Percentiles rank a stretch among this genome's conserved stretches.
Evolutionary conservation across 2,888 invertebrate genomes (phyloP).

Genomic region (Archips xylosteana): DNA sequence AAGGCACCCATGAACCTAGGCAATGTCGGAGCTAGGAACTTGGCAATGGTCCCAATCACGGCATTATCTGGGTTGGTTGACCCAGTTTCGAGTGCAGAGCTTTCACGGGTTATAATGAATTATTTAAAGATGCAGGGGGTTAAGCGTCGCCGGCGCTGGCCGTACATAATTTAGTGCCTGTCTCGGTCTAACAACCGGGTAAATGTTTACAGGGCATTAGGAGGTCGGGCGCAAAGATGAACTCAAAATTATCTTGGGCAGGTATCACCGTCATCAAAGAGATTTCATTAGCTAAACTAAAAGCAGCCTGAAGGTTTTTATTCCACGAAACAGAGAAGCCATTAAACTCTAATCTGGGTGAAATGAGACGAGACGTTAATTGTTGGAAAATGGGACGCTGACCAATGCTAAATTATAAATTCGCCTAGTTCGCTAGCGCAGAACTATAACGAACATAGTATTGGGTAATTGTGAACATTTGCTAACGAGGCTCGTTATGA

Average conservation of each 20-base stretch:
- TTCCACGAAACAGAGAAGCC: neutral
- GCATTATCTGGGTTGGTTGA: conserved; percentile 41
- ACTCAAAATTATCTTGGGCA: neutral
- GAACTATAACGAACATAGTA: conserved; percentile 12
- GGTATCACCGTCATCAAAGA: neutral
- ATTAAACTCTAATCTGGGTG: neutral
- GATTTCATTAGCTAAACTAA: conserved; percentile 3
- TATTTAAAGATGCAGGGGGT: conserved; percentile 32
- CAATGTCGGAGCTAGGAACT: conserved; percentile 51
- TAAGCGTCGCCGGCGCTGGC: conserved; percentile 22
- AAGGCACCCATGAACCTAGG: conserved; percentile 50
- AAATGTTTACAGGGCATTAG: conserved; percentile 15
- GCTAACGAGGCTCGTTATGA: conserved; percentile 30
- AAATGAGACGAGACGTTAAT: neutral
- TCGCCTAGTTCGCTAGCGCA: neutral
- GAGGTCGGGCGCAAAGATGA: conserved; percentile 8
- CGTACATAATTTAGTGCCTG: conserved; percentile 33
- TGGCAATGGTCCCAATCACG: conserved; percentile 50
- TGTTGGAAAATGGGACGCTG: conserved; percentile 8
- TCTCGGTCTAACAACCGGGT: conserved; percentile 24
- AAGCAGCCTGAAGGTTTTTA: neutral
- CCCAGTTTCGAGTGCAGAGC: conserved; percentile 42
- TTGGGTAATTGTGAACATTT: conserved; percentile 18
- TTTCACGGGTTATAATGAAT: conserved; percentile 22
- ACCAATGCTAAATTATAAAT: neutral